Evolutionary conservation across 2,797 vertebrate genomes (phyloP), one percentile per base, ranked within the genome.

Genomic region (Phoeniculus purpureus): DNA sequence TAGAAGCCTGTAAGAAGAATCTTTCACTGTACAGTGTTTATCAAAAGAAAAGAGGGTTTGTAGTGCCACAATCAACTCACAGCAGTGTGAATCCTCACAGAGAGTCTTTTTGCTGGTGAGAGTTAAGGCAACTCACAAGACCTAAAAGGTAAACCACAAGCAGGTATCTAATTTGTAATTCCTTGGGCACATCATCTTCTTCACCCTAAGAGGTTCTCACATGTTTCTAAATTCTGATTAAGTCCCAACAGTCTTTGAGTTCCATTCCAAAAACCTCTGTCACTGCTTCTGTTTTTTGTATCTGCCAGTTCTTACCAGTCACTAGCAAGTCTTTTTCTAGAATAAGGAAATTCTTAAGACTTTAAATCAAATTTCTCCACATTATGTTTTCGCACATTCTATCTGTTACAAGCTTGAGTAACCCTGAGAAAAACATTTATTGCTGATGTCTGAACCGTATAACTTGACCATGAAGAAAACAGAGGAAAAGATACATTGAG

Each of bases 351-450:
- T 78, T 43, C 16, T 43, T 37, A 76, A 78, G 81, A 79, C 37
- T 62, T 87, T 90, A 89, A 89, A 89, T 78, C 76, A 94, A 76
- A 89, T 87, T 70, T 89, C 26, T 79, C n/a, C 34, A n/a, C 78
- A 66, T 18, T 47, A 48, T 50, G 18, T 48, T 81, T 92, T 77
- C 73, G 47, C 40, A 83, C 3, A 0, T 73, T 86, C 29, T 52
- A 12, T 89, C 51, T 89, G 70, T 73, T 90, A 48, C 1, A 52
- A n/a, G 79, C 70, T 58, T 82, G 62, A 90, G 77, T 34, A 82
- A 90, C 68, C 91, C 34, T 37, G 62, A 89, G 66, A 52, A 87
- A 89, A 89, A 59, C 45, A 50, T 87, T 94, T 82, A 58, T 66
- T 29, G 72, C 81, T 93, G 79, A 94, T 34, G 45, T 75, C 66